These are phyloP conservation scores for Eilema caniola DNA, from an alignment of 2,888 invertebrate species.

Conservation along the genomic window DNA sequence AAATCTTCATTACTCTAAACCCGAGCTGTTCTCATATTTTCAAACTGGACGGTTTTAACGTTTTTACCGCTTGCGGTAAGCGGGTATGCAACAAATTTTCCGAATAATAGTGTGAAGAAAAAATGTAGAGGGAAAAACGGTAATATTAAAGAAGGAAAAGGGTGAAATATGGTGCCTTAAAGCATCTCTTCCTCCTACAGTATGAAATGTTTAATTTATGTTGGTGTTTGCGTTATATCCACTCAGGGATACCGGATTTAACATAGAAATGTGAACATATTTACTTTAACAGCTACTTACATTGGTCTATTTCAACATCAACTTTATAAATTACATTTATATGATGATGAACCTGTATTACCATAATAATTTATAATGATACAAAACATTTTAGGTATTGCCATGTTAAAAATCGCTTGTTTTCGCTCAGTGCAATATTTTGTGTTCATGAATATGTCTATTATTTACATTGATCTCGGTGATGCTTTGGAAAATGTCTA, in stretches of 20 bases:
- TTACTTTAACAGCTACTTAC: conserved; percentile 19
- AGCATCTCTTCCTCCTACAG: conserved; percentile 50
- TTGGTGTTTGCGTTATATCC: conserved; percentile 41
- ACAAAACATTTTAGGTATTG: no score
- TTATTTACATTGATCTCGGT: no score
- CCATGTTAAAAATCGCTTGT: no score
- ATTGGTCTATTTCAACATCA: neutral
- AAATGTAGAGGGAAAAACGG: conserved; percentile 57
- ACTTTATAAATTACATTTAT: no score
- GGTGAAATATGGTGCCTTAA: conserved; percentile 61
- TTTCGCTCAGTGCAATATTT: neutral
- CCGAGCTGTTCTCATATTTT: conserved; percentile 75
- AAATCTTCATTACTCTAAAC: conserved; percentile 80
- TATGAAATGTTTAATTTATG: conserved; percentile 63
- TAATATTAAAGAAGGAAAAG: conserved; percentile 56
- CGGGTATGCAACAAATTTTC: conserved; percentile 74
- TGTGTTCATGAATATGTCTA: neutral
- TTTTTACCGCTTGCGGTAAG: conserved; percentile 75
- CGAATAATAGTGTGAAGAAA: conserved; percentile 69
- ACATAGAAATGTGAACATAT: conserved; percentile 21
- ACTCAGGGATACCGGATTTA: conserved; percentile 36
- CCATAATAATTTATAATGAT: no score
- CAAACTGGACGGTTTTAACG: conserved; percentile 74
- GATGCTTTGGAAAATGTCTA: neutral
- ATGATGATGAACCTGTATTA: no score